Evolutionary conservation across 2,888 invertebrate species (phyloP).

Genomic region (Drosophila bunnanda): DNA sequence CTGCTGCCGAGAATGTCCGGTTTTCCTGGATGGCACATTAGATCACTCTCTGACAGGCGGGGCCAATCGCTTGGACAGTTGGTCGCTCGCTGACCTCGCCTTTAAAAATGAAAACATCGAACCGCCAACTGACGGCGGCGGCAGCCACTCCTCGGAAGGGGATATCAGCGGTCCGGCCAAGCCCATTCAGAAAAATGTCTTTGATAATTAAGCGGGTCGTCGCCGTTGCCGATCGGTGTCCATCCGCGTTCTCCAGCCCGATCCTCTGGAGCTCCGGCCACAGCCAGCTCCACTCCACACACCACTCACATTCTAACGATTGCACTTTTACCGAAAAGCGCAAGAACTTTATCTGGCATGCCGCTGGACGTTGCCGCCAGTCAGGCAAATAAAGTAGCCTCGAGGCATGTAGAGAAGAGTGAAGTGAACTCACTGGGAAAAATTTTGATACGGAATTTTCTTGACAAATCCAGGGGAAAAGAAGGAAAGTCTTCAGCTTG

Average conservation of each 20-base stretch:
- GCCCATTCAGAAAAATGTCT: constrained; percentile 72
- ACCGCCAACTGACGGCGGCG: constrained; percentile 26
- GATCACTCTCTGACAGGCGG: constrained; percentile 62
- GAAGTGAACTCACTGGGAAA: constrained; percentile 25
- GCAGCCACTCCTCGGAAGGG: constrained; percentile 57
- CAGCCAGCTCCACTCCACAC: constrained; percentile 6
- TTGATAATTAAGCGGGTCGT: constrained; percentile 76
- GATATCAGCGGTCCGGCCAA: constrained; percentile 56
- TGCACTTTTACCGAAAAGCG: constrained; percentile 75
- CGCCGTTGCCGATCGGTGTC: constrained; percentile 44
- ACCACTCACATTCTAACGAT: constrained; percentile 73
- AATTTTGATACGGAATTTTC: not conserved
- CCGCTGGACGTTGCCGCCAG: constrained; percentile 55
- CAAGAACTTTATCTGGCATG: constrained; percentile 78
- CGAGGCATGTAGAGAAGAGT: constrained; percentile 32
- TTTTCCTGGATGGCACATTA: constrained; percentile 79
- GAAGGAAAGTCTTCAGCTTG: not conserved
- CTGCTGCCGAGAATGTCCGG: constrained; percentile 19
- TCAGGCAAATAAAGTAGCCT: constrained; percentile 66
- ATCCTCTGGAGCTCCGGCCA: constrained; percentile 24
- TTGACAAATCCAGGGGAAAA: not conserved
- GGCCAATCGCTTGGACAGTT: constrained; percentile 10
- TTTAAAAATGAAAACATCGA: constrained; percentile 55
- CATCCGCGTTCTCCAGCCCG: constrained; percentile 11
- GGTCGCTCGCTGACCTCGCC: constrained; percentile 72